Evolutionary conservation across 2,888 invertebrate genomes (phyloP), one percentile per base, ranked within the genome.

Genomic region (Caenorhabditis panamensis): DNA sequence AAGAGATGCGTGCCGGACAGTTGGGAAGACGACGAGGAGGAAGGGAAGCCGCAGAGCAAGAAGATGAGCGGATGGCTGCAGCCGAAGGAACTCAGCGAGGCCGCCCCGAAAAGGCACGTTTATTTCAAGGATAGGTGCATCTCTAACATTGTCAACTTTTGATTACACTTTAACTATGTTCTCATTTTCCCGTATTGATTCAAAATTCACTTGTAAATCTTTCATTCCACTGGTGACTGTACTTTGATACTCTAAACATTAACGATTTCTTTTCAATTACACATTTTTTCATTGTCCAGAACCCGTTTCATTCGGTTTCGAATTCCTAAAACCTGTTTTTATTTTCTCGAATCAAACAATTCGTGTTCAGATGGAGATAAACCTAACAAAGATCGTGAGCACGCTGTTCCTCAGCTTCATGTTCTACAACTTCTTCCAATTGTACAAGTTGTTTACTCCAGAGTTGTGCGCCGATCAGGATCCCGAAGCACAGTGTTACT

Each of bases 1-100:
- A 94, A 94, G 5, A 93, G 94, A 82, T 92, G 92, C 63, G 95
- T 91, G 16, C 84, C 88, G 6, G 91, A 92, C 3, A 78, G 76
- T 67, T 93, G 93, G 84, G 80, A 79, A 56, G 83, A 91, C 61
- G 91, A 91, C 37, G 84, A 83, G 54, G 87, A 88, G 18, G 82
- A 84, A 28, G 79, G 77, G 31, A 80, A 79, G 41, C 62, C 68
- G 22, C 54, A 44, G 61, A 72, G 22, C 22, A 68, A 73, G 56
- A 73, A 63, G 44, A 62, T 73, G 58, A 66, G 61, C 56, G 72
- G 75, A 37, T 83, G 80, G 83, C 59, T 82, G 41, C 56, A 77
- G 31, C 77, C 51, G 56, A 72, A 71, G 18, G 68, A 76, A 13
- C 37, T 53, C 13, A 37, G 20, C 9, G 80, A 64, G 16, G 59